phyloP scores from a whole-genome alignment of 1,140 invertebrate genomes.

The Drosophila suzukii region DNA sequence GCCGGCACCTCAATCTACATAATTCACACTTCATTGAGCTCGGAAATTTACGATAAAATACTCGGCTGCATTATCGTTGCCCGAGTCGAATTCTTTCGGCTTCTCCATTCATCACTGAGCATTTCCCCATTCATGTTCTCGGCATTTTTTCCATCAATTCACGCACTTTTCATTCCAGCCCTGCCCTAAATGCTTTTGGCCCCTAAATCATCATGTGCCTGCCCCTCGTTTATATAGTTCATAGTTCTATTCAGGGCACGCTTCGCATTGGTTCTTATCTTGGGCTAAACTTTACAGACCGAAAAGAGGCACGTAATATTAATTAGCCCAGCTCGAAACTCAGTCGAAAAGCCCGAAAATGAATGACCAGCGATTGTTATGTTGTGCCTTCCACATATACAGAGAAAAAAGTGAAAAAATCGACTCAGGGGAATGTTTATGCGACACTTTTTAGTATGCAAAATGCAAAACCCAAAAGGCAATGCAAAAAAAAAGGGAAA shows the following conservation, averaged over 20 bases:
- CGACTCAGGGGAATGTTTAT: constrained; percentile 46
- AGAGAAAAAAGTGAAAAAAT: neutral
- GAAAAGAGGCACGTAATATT: constrained; percentile 67
- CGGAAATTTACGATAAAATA: constrained; percentile 35
- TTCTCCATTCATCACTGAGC: constrained; percentile 35
- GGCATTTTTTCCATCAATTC: constrained; percentile 47
- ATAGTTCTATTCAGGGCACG: constrained; percentile 68
- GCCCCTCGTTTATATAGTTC: constrained; percentile 4
- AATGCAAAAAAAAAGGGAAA: constrained; percentile 24
- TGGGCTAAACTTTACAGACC: constrained; percentile 42
- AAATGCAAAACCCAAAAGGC: constrained; percentile 44
- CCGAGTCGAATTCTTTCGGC: constrained; percentile 13
- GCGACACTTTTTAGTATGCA: constrained; percentile 60
- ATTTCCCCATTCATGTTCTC: constrained; percentile 38
- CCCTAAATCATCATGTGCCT: constrained; percentile 47
- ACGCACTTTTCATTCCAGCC: constrained; percentile 38
- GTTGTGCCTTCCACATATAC: constrained; percentile 1
- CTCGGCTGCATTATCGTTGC: constrained; percentile 10
- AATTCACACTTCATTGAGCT: constrained; percentile 70
- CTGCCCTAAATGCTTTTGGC: constrained; percentile 53
- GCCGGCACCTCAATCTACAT: constrained; percentile 49
- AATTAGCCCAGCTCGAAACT: constrained; percentile 62
- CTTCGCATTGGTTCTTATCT: constrained; percentile 59
- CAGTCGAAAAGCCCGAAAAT: constrained; percentile 18
- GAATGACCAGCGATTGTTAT: constrained; percentile 33